Evolutionary conservation across 2,797 vertebrate species (phyloP).

Genomic region (Typhlichthys subterraneus): DNA sequence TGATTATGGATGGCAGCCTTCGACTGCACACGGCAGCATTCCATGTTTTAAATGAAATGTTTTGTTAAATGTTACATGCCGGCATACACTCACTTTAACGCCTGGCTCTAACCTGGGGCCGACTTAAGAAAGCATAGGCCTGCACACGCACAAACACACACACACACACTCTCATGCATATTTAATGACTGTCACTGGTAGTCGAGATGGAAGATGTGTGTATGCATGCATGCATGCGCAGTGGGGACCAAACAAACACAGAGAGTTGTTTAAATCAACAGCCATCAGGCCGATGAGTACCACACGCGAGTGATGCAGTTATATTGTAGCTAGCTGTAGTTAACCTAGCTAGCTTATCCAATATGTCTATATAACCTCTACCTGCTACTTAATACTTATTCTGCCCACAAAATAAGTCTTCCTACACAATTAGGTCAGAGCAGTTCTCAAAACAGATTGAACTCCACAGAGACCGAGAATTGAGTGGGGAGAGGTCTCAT

Average conservation of each 20-base stretch:
- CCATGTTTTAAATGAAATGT: neutral
- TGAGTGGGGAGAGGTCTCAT: too few species aligned
- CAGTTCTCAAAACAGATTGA: too few species aligned
- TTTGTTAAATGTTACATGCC: neutral
- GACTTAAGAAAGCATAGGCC: neutral
- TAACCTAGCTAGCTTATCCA: too few species aligned
- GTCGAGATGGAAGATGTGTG: conserved; percentile 10
- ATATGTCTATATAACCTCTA: too few species aligned
- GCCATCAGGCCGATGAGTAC: neutral
- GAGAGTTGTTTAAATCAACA: conserved; percentile 1
- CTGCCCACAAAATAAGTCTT: too few species aligned
- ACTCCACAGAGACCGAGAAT: too few species aligned
- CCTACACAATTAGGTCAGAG: too few species aligned
- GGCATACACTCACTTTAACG: neutral
- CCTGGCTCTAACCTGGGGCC: neutral
- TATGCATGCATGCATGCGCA: conserved; percentile 4
- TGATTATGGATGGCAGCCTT: conserved; percentile 38
- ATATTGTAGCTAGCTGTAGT: too few species aligned
- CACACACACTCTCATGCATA: conserved; percentile 33
- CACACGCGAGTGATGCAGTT: neutral
- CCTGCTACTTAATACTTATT: too few species aligned
- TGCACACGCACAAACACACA: neutral
- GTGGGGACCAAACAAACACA: neutral
- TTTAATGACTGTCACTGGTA: conserved; percentile 43
- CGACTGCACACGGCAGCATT: conserved; percentile 1